phyloP scores from a whole-genome alignment of 2,113 vertebrate genomes.

The Chaenocephalus aceratus region DNA sequence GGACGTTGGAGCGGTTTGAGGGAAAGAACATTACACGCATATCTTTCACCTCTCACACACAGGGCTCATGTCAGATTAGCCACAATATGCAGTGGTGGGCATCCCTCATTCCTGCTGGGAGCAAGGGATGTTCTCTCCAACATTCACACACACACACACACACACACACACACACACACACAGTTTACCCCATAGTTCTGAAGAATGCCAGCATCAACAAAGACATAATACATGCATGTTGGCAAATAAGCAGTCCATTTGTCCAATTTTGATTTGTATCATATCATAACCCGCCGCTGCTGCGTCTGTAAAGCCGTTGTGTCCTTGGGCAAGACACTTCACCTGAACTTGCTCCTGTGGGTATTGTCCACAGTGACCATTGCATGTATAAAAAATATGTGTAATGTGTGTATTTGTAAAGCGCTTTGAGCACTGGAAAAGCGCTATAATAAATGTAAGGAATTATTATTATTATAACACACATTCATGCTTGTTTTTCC shows the following conservation, averaged over 20 bases:
- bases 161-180: background rate
- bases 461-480: background rate
- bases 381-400: too few species aligned
- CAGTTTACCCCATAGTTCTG: background rate
- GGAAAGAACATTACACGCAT: slow-evolving; percentile 14
- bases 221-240: slow-evolving; percentile 3
- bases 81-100: slow-evolving; percentile 17
- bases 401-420: too few species aligned
- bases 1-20: slow-evolving; percentile 12
- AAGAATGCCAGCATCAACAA: slow-evolving; percentile 6
- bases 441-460: too few species aligned
- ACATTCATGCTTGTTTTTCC: slow-evolving; percentile 26
- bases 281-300: slow-evolving; percentile 7
- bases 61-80: slow-evolving; percentile 17
- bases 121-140: background rate
- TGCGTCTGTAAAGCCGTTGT: too few species aligned
- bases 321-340: too few species aligned
- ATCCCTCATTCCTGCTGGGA: slow-evolving; percentile 24
- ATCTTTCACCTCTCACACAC: background rate
- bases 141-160: background rate
- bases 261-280: slow-evolving; percentile 22
- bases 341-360: too few species aligned
- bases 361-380: too few species aligned
- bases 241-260: slow-evolving; percentile 17
- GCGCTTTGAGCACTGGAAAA: too few species aligned